Evolutionary conservation across 2,888 invertebrate species (phyloP), one percentile per base, ranked within the genome.

Genomic region (Rhaphigaster nebulosa): DNA sequence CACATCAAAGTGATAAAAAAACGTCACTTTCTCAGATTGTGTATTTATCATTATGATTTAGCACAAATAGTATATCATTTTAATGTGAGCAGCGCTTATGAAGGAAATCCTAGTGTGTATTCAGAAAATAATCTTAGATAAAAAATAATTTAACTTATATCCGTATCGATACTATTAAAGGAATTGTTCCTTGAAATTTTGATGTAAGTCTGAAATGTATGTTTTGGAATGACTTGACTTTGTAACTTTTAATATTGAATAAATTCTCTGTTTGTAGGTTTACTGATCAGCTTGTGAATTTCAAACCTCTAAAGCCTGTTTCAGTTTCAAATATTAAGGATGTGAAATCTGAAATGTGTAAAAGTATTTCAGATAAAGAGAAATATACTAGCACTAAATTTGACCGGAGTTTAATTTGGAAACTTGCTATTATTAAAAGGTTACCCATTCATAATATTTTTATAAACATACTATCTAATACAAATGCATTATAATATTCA

Each of bases 221-320:
- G 26, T 8, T 60, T 60, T 60, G 26, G 8, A 23, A 23, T 56
- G 26, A 26, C 60, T n/a, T 60, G 5, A 10, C n/a, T 60, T 60
- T 8, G 6, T 38, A 34, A 34, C 3, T 41, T 26, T 80, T 60
- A 26, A 60, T 60, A n/a, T 60, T 60, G n/a, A 38, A 45, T 45
- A 45, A 84, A 84, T 41, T 45, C 84, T n/a, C 23, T 41, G 23
- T 80, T 84, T 84, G 1, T 60, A 88, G 88, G 54, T 88, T 88
- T 88, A 88, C 88, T 20, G 88, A 88, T 88, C 84, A 45, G 6
- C 84, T 84, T 45, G 84, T 84, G 84, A 84, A 45, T n/a, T 84
- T 84, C 34, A 38, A 45, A 84, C 84, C 84, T 45, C 84, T 84
- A n/a, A 26, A 84, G n/a, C 84, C 84, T 45, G 45, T 84, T 84